Percentiles rank a stretch among this genome's conserved stretches.
phyloP scores from a whole-genome alignment of 1,140 invertebrate species.

The Psilanteris sp. region DNA sequence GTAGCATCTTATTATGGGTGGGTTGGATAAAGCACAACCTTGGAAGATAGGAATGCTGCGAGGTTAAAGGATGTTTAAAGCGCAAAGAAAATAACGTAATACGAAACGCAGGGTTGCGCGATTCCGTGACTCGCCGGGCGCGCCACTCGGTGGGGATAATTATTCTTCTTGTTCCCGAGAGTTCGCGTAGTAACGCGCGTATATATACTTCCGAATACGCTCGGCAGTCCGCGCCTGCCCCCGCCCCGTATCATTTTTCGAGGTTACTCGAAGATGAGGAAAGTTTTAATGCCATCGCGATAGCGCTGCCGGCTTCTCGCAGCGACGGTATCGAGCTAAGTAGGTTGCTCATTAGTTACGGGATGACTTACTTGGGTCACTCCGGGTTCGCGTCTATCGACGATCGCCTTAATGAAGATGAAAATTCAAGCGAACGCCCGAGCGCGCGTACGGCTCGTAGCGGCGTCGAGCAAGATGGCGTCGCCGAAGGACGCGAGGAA shows the following conservation, averaged over 20 bases:
- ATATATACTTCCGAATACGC: conserved; percentile 33
- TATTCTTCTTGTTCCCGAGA: conserved; percentile 54
- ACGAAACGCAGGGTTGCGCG: conserved; percentile 29
- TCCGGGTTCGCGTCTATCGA: conserved; percentile 33
- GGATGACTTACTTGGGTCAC: conserved; percentile 48
- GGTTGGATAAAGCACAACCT: conserved; percentile 38
- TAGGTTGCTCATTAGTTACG: conserved; percentile 41
- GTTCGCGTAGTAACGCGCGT: conserved; percentile 18
- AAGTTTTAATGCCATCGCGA: conserved; percentile 75
- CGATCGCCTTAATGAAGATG: conserved; percentile 45
- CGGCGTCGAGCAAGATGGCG: too few species aligned
- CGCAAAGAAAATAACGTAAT: conserved; percentile 51
- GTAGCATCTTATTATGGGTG: conserved; percentile 49
- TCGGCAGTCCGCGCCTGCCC: conserved; percentile 32
- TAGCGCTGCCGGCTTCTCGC: conserved; percentile 38
- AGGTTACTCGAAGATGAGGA: conserved; percentile 77
- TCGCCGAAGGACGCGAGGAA: too few species aligned
- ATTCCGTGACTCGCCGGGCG: conserved; percentile 29
- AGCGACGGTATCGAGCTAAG: conserved; percentile 44
- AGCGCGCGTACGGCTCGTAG: too few species aligned
- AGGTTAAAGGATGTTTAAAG: conserved; percentile 35
- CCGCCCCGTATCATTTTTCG: conserved; percentile 70
- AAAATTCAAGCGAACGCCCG: conserved; percentile 36
- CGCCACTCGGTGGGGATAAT: conserved; percentile 58
- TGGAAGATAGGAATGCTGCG: conserved; percentile 46